These are phyloP conservation scores for Sarcophaga rosellei DNA, from an alignment of 2,888 invertebrate species.

Conservation along the genomic window DNA sequence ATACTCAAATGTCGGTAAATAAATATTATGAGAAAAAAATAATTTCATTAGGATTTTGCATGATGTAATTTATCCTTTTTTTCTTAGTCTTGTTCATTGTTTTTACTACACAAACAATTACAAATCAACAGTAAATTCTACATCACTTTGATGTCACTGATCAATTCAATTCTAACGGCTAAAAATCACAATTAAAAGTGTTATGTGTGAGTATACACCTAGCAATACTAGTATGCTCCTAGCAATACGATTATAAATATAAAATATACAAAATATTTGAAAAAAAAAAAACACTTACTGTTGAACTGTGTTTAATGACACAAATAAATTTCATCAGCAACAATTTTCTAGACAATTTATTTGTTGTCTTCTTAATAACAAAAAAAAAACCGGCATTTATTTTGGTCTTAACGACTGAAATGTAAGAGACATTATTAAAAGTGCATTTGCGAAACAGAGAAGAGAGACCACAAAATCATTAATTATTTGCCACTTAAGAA, in stretches of 20 bases:
- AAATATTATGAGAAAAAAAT: no score
- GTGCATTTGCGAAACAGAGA: neutral
- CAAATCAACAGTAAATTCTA: neutral
- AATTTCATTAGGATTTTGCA: neutral
- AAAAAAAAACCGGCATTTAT: neutral
- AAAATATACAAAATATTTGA: neutral
- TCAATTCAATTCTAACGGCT: neutral
- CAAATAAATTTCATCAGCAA: slow-evolving; percentile 40
- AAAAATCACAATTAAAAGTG: slow-evolving; percentile 7
- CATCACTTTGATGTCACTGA: neutral
- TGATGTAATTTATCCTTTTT: neutral
- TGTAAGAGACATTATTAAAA: slow-evolving; percentile 14
- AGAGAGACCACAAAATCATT: neutral
- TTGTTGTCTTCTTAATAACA: neutral
- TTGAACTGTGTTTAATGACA: slow-evolving; percentile 21
- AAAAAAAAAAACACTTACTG: slow-evolving; percentile 2
- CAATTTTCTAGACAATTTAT: slow-evolving; percentile 33
- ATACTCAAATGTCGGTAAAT: no score
- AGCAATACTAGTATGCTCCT: no score
- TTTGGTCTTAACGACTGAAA: slow-evolving; percentile 34
- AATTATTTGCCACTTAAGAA: neutral
- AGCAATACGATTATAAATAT: no score
- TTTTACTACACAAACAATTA: neutral
- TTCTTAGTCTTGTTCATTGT: neutral
- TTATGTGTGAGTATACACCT: no score